Evolutionary conservation across 2,888 invertebrate genomes (phyloP).

Genomic region (Apamea epomidion): DNA sequence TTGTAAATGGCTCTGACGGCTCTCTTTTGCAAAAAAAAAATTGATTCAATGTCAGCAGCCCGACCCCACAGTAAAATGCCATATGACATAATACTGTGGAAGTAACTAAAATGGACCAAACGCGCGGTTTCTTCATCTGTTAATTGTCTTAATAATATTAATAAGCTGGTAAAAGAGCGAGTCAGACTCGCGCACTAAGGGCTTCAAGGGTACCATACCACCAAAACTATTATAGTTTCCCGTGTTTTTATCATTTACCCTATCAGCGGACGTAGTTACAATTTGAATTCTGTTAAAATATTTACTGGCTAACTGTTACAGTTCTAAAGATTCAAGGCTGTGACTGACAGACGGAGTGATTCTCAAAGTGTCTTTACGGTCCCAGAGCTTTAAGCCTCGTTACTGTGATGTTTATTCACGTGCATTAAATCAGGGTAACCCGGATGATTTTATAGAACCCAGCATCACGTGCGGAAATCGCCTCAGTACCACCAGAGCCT

Average conservation of each 20-base stretch:
- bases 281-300: not conserved
- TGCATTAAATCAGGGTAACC: not conserved
- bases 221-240: not conserved
- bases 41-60: no score
- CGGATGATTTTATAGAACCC: not conserved
- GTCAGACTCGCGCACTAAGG: not conserved
- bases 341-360: not conserved
- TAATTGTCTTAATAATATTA: no score
- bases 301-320: not conserved
- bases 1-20: no score
- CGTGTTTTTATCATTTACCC: not conserved
- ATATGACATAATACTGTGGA: no score
- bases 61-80: no score
- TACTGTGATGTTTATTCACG: conserved; percentile 20
- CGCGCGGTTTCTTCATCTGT: no score
- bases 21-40: no score
- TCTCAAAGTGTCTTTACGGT: conserved; percentile 1
- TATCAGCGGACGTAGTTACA: not conserved
- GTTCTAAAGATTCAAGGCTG: not conserved
- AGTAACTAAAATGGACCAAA: no score
- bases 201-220: not conserved
- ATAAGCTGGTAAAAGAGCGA: not conserved
- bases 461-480: not conserved
- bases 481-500: not conserved
- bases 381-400: not conserved